A percentile compares a stretch with the other conserved stretches of the same genome.
Conservation (phyloP, 2,113 vertebrate genomes). For the Poeciliopsis prolifica region DNA sequence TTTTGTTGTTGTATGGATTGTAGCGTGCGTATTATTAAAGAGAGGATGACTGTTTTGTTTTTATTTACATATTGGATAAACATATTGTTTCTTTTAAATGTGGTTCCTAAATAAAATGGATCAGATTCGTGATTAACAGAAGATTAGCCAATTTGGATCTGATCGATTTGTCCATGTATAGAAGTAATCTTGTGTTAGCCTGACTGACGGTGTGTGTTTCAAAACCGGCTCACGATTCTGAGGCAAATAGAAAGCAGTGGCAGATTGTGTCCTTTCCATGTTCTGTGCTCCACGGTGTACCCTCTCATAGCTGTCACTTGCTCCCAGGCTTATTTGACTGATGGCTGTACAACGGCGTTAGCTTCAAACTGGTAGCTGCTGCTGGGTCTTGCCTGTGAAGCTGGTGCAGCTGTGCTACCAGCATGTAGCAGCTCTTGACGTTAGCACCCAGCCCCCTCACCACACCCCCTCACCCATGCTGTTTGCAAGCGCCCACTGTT, state of each 20-base stretch:
- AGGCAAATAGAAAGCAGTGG: neutral
- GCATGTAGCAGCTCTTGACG: conserved; percentile 16
- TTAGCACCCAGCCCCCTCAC: neutral
- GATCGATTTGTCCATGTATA: neutral
- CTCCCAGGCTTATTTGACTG: neutral
- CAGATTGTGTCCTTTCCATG: neutral
- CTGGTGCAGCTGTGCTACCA: conserved; percentile 25
- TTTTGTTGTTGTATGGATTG: too few species aligned
- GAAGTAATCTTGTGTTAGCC: neutral
- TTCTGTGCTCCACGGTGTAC: neutral
- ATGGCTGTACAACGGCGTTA: neutral
- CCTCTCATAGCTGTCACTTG: neutral
- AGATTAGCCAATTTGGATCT: too few species aligned
- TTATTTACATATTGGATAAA: too few species aligned
- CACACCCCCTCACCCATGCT: neutral
- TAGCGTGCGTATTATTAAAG: too few species aligned
- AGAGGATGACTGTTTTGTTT: too few species aligned
- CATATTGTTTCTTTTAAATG: too few species aligned
- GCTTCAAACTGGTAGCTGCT: conserved; percentile 2
- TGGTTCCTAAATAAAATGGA: too few species aligned
- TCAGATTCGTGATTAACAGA: too few species aligned
- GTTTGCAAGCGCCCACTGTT: conserved; percentile 1
- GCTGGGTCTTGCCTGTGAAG: neutral
- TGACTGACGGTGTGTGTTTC: neutral
- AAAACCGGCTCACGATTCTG: neutral